Base-by-base conservation (phyloP, 2,797 vertebrate genomes). In the Passerculus sandwichensis region DNA sequence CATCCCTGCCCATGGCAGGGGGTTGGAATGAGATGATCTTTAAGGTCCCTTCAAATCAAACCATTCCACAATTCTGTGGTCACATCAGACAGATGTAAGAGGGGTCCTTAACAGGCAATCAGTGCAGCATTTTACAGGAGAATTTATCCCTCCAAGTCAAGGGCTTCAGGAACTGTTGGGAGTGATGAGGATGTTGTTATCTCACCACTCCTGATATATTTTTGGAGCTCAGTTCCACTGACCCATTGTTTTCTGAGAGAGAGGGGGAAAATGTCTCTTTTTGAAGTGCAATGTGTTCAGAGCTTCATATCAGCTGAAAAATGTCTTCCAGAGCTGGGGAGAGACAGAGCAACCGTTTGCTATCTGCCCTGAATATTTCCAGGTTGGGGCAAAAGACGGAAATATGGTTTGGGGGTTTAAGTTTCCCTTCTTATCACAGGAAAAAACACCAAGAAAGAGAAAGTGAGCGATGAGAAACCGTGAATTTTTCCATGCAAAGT, bases 161-260 rank as follows among this genome's bases (percentile, higher is more conserved):
- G 56, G 48, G 44, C 42, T 93, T 90, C 70, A 64, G 94, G 85
- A 96, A 77, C 94, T 82, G 88, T 56, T 1, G 5, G 69, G 73
- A 96, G 84, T 3, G 5, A 80, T 85, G 92, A 91, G 87, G 89
- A 94, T 95, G 91, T 93, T 84, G 70, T 95, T 94, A 95, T 92
- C 91, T 94, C 89, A 76, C 60, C 66, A 64, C 66, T 94, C 60
- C 30, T 70, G 85, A 61, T 88, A 22, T 93, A 81, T 81, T 86
- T 95, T 94, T 73, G 88, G 73, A 94, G 76, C 47, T 73, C 40
- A 70, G 51, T 57, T 91, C 59, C 45, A 75, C 61, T 59, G n/a
- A 60, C 38, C 89, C 57, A 92, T 96, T 96, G 76, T 96, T 95
- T 96, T 79, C 89, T 44, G 18, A 56, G 40, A 29, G 11, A 44